Evolutionary conservation across 64 coral and sea anemone species (phyloP), one percentile per base, ranked within the genome.

Genomic region (Platygyra sinensis): DNA sequence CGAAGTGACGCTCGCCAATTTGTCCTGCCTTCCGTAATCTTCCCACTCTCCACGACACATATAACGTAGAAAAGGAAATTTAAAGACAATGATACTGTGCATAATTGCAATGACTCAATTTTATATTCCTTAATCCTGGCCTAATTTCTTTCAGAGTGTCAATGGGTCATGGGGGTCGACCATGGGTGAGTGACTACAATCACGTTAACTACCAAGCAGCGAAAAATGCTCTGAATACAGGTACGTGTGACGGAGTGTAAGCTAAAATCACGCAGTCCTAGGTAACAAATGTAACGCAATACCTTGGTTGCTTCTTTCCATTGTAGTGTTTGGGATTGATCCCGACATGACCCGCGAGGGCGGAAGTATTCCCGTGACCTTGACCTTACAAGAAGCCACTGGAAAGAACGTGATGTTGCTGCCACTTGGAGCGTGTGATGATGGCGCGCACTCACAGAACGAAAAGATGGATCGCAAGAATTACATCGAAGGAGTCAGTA

Each of bases 391-490:
- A 63, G 91, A 99, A 13, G 87, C 94, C 51, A 96, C 94, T 24
- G 94, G 91, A 15, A 88, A 99, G 22, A 95, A 93, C 72, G 94
- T 95, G 3, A 90, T 99, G 83, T 72, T 94, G 13, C 62, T 99
- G 15, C 97, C 97, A 24, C 88, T 99, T 57, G 97, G 97, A 49
- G 75, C 94, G 0, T 93, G 93, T 54, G 97, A 99, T 51, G 97
- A 99, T 64, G 97, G 97, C 14, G 94, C 97, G 46, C 97, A 99
- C 59, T 99, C 97, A 8, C 94, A 99, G 83, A 99, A 99, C n/a
- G 97, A 99, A 65, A 99, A 99, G 76, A 61, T 99, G 13, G 77
- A 99, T 86, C 88, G 91, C 30, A 71, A 63, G 4, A 99, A 99
- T 52, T 99, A 93, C 59, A 90, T 95, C 25, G 87, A 96, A 15